Conservation (phyloP, 2,797 vertebrate genomes). For the Neomorphus geoffroyi region DNA sequence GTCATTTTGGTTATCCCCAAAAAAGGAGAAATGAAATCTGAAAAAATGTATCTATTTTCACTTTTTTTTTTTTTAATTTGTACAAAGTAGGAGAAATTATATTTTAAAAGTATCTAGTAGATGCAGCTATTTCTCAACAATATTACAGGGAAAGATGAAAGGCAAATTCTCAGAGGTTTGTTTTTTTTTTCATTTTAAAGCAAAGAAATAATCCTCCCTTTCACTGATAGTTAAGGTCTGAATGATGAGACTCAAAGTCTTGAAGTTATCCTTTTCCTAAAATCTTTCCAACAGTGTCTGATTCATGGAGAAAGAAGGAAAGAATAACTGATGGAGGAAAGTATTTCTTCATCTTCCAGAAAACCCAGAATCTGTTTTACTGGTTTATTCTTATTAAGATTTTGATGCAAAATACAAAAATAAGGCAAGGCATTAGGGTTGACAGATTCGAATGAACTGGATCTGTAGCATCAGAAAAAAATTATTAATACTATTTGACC, state of each 20-base stretch:
- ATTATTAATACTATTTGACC: neutral
- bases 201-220: neutral
- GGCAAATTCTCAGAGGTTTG: neutral
- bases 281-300: neutral
- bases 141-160: neutral
- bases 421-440: neutral
- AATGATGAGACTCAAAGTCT: neutral
- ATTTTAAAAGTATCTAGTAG: neutral
- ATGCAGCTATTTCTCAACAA: neutral
- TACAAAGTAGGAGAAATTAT: neutral
- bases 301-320: neutral
- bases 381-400: neutral
- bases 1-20: neutral
- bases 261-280: neutral
- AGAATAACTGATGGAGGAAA: neutral
- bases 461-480: neutral
- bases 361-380: neutral
- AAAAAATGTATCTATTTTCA: neutral
- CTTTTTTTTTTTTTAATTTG: neutral
- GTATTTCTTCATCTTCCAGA: neutral
- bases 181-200: neutral
- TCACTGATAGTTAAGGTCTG: neutral
- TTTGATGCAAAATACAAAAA: neutral
- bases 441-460: neutral
- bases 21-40: neutral